These are phyloP conservation scores for Sericinus montela DNA, from an alignment of 2,888 invertebrate genomes.

Conservation along the genomic window DNA sequence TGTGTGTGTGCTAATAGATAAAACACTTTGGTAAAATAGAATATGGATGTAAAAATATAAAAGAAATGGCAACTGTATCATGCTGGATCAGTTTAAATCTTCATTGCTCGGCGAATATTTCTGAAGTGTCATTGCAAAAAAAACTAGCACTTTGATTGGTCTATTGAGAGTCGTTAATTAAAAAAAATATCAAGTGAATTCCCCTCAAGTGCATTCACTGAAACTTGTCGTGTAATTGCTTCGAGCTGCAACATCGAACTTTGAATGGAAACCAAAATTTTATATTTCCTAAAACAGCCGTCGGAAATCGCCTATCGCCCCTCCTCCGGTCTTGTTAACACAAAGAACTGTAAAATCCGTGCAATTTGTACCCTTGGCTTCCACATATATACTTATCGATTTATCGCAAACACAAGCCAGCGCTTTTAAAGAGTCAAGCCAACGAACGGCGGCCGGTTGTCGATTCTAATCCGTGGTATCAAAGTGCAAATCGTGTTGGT, in stretches of 20 bases:
- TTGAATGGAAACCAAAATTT: conserved; percentile 47
- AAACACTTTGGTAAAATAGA: too few relatives aligned
- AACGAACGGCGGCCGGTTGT: conserved; percentile 22
- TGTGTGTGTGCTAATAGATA: too few relatives aligned
- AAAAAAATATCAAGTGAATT: conserved; percentile 14
- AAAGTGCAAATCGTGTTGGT: conserved; percentile 41
- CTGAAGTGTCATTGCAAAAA: conserved; percentile 16
- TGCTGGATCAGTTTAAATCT: too few relatives aligned
- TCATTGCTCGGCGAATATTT: not conserved
- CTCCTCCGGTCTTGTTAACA: conserved; percentile 50
- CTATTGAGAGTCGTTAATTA: conserved; percentile 3
- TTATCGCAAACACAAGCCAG: conserved; percentile 64
- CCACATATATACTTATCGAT: conserved; percentile 72
- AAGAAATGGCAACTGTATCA: not conserved
- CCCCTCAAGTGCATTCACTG: conserved; percentile 13
- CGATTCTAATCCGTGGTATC: conserved; percentile 24
- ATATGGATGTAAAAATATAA: not conserved
- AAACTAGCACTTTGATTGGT: conserved; percentile 2
- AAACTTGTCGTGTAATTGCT: conserved; percentile 31
- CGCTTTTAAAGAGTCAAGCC: conserved; percentile 63
- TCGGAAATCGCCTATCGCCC: conserved; percentile 53
- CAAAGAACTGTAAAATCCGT: conserved; percentile 67
- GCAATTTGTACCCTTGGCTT: conserved; percentile 70
- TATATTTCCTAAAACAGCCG: conserved; percentile 61
- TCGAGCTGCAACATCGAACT: conserved; percentile 28